Evolutionary conservation across 2,113 vertebrate species (phyloP).

Genomic region (Bothrops jararaca): DNA sequence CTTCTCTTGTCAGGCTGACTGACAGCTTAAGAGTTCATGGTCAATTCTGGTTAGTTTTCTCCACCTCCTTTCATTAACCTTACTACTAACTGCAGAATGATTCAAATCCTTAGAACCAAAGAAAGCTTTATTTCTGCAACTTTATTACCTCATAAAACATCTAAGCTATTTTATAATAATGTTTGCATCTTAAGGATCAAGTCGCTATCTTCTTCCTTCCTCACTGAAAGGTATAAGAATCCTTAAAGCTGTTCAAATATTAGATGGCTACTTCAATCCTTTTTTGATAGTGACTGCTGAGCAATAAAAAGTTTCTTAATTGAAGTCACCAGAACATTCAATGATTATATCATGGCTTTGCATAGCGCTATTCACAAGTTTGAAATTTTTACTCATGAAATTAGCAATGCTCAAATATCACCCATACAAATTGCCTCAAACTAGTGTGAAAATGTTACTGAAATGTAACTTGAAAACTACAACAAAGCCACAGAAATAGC

Average conservation of each 20-base stretch:
- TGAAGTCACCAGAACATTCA: neutral
- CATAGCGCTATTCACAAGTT: neutral
- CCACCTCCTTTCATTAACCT: neutral
- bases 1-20: neutral
- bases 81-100: neutral
- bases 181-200: neutral
- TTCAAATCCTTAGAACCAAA: neutral
- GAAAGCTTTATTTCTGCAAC: neutral
- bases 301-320: neutral
- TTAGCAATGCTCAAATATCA: neutral
- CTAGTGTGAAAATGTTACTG: neutral
- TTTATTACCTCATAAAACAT: neutral
- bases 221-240: neutral
- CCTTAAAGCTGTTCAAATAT: neutral
- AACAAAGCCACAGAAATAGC: neutral
- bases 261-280: neutral
- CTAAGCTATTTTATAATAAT: neutral
- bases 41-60: neutral
- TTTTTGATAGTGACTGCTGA: neutral
- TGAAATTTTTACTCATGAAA: neutral
- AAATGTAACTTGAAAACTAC: neutral
- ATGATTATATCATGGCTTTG: neutral
- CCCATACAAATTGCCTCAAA: neutral
- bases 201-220: neutral
- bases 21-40: neutral